Conservation (phyloP, 2,797 vertebrate species). For the Sternotherus odoratus region DNA sequence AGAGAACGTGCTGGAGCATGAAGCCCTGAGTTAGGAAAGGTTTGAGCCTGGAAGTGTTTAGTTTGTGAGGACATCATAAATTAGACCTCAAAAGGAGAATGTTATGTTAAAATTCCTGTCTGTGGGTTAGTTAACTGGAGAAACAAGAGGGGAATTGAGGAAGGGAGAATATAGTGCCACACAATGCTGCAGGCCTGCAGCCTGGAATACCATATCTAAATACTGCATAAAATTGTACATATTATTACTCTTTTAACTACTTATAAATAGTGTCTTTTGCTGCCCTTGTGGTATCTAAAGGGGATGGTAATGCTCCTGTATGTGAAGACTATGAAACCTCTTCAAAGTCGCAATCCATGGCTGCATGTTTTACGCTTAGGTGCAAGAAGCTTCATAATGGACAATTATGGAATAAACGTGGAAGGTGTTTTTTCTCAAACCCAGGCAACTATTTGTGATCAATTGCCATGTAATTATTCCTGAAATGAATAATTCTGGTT, state of each 20-base stretch:
- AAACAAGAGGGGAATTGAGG: fast-evolving
- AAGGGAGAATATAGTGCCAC: fast-evolving
- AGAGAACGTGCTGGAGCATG: not conserved
- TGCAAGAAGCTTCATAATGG: fast-evolving
- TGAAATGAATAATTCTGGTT: not conserved
- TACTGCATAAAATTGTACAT: not conserved
- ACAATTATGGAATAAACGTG: not conserved
- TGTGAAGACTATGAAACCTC: fast-evolving
- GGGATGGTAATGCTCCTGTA: not conserved
- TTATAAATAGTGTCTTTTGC: not conserved
- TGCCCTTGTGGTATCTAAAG: not conserved
- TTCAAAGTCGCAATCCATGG: not conserved
- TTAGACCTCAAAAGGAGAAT: not conserved
- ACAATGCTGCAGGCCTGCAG: not conserved
- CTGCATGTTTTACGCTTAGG: not conserved
- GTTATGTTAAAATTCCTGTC: not conserved
- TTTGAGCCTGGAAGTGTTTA: not conserved
- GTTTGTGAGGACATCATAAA: not conserved
- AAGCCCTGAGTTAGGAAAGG: not conserved
- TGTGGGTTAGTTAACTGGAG: not conserved
- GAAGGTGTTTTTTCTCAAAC: not conserved
- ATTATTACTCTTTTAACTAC: not conserved
- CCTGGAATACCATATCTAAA: not conserved
- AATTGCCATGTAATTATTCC: not conserved
- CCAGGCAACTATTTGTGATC: not conserved